A percentile compares a stretch with the other conserved stretches of the same genome.
phyloP scores from a whole-genome alignment of 2,797 vertebrate species.

The Glyptemys insculpta region DNA sequence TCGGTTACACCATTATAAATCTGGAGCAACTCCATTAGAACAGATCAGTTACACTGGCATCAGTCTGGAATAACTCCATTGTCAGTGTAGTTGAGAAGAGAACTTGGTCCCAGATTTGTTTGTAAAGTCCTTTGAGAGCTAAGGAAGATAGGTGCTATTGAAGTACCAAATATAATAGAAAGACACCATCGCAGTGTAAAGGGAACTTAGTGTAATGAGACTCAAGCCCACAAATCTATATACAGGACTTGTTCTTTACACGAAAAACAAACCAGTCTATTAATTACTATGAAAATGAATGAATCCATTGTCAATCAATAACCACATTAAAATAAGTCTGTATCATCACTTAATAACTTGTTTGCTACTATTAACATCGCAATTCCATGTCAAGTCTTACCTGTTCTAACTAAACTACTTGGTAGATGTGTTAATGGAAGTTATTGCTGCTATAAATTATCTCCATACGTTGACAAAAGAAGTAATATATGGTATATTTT shows the following conservation, averaged over 20 bases:
- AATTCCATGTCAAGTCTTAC: slow-evolving; percentile 56
- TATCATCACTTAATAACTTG: slow-evolving; percentile 69
- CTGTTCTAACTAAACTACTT: slow-evolving; percentile 64
- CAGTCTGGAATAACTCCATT: neutral
- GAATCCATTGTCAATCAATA: slow-evolving; percentile 68
- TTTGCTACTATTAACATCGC: slow-evolving; percentile 67
- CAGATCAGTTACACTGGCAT: neutral
- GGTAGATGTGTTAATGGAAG: slow-evolving; percentile 64
- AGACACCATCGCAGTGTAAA: neutral
- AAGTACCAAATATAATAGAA: neutral
- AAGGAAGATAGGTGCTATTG: neutral
- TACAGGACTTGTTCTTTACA: neutral
- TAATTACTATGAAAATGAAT: slow-evolving; percentile 58
- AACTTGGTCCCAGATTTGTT: neutral
- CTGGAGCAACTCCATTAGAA: neutral
- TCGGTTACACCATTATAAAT: neutral
- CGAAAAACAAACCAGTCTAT: neutral
- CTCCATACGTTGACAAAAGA: slow-evolving; percentile 74
- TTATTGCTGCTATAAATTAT: slow-evolving; percentile 64
- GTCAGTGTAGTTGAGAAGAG: neutral
- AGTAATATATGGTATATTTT: slow-evolving; percentile 69
- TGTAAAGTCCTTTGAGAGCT: neutral
- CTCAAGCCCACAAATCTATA: slow-evolving; percentile 19
- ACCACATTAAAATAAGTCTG: slow-evolving; percentile 58
- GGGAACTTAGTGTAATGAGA: neutral